Percentiles rank a stretch among this genome's conserved stretches.
Evolutionary conservation across 2,888 invertebrate species (phyloP).

Genomic region (Sarcophaga carnaria): DNA sequence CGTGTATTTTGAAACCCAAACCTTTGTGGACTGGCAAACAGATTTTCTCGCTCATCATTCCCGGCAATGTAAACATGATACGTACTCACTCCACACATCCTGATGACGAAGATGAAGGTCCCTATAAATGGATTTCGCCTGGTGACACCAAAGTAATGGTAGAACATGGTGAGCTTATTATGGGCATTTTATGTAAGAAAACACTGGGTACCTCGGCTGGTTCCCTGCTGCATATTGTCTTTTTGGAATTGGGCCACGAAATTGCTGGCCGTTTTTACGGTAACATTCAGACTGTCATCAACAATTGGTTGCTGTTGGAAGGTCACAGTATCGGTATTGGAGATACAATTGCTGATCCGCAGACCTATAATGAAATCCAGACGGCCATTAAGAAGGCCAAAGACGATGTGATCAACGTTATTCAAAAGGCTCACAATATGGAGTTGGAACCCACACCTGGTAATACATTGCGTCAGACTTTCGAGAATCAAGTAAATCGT

Average conservation of each 20-base stretch:
- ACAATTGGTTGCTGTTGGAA: conserved; percentile 98
- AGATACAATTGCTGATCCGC: conserved; percentile 99
- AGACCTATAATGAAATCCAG: conserved; percentile 98
- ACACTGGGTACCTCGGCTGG: conserved; percentile 99
- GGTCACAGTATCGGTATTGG: conserved; percentile 99
- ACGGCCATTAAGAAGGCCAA: conserved; percentile 99
- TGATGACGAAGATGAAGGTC: conserved; percentile 99
- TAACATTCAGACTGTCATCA: conserved; percentile 99
- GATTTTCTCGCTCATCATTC: conserved; percentile 97
- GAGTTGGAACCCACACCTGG: conserved; percentile 98
- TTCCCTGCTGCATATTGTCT: conserved; percentile 97
- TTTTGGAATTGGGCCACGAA: conserved; percentile 98
- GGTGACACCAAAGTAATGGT: conserved; percentile 99
- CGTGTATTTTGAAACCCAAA: conserved; percentile 97
- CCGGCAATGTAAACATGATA: conserved; percentile 98
- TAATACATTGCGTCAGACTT: conserved; percentile 99
- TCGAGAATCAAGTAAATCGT: conserved; percentile 99
- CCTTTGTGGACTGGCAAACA: conserved; percentile 99
- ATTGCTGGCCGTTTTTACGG: conserved; percentile 98
- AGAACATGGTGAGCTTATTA: conserved; percentile 98
- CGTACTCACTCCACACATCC: conserved; percentile 99
- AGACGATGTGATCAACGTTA: conserved; percentile 99
- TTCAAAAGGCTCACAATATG: conserved; percentile 99
- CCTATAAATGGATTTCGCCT: conserved; percentile 99
- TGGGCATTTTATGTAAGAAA: conserved; percentile 99